Evolutionary conservation across 2,113 vertebrate genomes (phyloP), one percentile per base, ranked within the genome.

Genomic region (Amblyopsis rosae): DNA sequence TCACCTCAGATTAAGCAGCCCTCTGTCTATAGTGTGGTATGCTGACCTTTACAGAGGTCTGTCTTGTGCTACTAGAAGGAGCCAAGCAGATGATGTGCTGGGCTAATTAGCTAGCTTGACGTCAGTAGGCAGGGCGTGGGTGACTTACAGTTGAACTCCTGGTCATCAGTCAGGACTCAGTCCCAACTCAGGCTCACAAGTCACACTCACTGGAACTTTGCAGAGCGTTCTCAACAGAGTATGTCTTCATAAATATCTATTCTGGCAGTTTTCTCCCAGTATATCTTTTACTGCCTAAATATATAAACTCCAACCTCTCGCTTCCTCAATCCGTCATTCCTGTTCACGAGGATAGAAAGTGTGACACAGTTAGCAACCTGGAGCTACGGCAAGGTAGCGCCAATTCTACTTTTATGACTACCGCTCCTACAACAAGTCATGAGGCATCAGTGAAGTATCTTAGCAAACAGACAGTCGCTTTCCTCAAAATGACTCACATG

Each of bases 11-110:
- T 91, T 89, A 86, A 90, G 87, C 74, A 68, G 78, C 83, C 65
- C 78, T 86, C 86, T 87, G 90, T 92, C 88, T 86, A 73, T 82
- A 69, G 81, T 84, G 77, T 87, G 89, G 89, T 86, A 89, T 81
- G 84, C 84, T 93, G 92, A 93, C 91, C 91, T 93, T 93, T 92
- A 76, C 81, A 81, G 79, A 84, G 73, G 75, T 82, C 85, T 87
- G 85, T 80, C 89, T 89, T 81, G 72, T 83, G 86, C 83, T 88
- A 75, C 72, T 12, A 75, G 79, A 80, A 79, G 66, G 68, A 69
- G 83, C 75, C 59, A 41, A 68, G 59, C 69, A 76, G 81, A 88
- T 86, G 87, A 92, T 88, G 79, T 69, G 66, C 80, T n/a, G 58
- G 65, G 59, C 72, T 87, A 91, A 92, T 92, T 87, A 88, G 82